phyloP scores from a whole-genome alignment of 1,140 invertebrate genomes.

The Agrypnia vestita region DNA sequence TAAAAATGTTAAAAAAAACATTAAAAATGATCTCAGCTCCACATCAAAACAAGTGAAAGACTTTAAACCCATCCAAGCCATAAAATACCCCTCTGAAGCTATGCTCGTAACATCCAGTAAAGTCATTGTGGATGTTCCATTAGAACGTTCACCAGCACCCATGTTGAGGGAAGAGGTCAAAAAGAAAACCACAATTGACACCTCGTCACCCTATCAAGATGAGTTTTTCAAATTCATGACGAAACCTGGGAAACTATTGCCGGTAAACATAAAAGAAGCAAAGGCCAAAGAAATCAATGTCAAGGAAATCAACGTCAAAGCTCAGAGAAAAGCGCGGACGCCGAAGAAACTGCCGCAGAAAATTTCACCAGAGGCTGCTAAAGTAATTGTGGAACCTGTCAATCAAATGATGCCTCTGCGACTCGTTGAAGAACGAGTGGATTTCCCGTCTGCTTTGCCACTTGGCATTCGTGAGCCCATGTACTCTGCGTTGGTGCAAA shows the following conservation, averaged over 20 bases:
- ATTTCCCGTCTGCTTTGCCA: not conserved
- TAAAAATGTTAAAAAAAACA: not conserved
- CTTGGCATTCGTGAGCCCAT: constrained; percentile 4
- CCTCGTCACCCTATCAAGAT: constrained; percentile 34
- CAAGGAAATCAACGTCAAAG: constrained; percentile 1
- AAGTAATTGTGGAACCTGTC: constrained; percentile 22
- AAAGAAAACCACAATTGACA: not conserved
- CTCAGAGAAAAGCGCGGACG: constrained; percentile 43
- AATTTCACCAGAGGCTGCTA: not conserved
- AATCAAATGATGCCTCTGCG: not conserved
- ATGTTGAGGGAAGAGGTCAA: constrained; percentile 20
- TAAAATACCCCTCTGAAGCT: constrained; percentile 49
- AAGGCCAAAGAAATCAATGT: too few species aligned
- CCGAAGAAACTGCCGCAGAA: constrained; percentile 26
- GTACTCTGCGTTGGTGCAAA: not conserved
- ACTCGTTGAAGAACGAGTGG: not conserved
- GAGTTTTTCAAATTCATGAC: constrained; percentile 57
- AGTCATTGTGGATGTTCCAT: not conserved
- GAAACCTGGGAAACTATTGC: not conserved
- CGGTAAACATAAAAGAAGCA: too few species aligned
- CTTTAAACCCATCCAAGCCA: constrained; percentile 50
- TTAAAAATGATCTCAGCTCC: too few species aligned
- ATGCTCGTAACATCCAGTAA: not conserved
- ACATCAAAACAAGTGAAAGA: constrained; percentile 17
- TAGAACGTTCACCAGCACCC: not conserved